Evolutionary conservation across 2,797 vertebrate species (phyloP).

Genomic region (Hoplostethus atlanticus): DNA sequence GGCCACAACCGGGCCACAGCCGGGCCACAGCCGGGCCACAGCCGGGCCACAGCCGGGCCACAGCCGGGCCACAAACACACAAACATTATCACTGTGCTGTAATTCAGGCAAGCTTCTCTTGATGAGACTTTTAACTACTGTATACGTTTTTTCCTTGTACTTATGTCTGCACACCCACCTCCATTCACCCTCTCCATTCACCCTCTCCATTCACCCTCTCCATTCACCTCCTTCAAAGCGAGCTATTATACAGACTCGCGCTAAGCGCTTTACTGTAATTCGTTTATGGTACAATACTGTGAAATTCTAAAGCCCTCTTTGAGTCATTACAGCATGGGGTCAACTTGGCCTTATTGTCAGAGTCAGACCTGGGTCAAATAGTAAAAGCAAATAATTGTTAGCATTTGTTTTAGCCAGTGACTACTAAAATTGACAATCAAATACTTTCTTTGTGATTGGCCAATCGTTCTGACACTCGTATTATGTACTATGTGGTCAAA

Average conservation of each 20-base stretch:
- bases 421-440: conserved; percentile 31
- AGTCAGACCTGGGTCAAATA: conserved; percentile 19
- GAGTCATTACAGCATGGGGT: conserved; percentile 62
- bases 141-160: conserved; percentile 32
- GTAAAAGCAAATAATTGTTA: conserved; percentile 54
- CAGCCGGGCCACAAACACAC: conserved; percentile 21
- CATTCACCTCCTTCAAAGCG: conserved; percentile 33
- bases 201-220: conserved; percentile 51
- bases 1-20: conserved; percentile 40
- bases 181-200: conserved; percentile 40
- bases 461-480: conserved; percentile 30
- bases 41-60: no score
- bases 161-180: conserved; percentile 43
- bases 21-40: conserved; percentile 6
- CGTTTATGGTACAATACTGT: conserved; percentile 69
- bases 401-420: background rate
- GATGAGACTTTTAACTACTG: conserved; percentile 56
- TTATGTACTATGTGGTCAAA: conserved; percentile 35
- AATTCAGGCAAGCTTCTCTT: conserved; percentile 51
- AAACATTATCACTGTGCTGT: conserved; percentile 40
- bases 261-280: conserved; percentile 75
- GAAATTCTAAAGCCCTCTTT: conserved; percentile 66
- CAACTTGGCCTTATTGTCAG: conserved; percentile 51
- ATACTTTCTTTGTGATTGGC: conserved; percentile 18
- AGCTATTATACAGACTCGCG: conserved; percentile 65